These are phyloP conservation scores for Euclidia mi DNA, from an alignment of 2,888 invertebrate genomes.

Conservation along the genomic window DNA sequence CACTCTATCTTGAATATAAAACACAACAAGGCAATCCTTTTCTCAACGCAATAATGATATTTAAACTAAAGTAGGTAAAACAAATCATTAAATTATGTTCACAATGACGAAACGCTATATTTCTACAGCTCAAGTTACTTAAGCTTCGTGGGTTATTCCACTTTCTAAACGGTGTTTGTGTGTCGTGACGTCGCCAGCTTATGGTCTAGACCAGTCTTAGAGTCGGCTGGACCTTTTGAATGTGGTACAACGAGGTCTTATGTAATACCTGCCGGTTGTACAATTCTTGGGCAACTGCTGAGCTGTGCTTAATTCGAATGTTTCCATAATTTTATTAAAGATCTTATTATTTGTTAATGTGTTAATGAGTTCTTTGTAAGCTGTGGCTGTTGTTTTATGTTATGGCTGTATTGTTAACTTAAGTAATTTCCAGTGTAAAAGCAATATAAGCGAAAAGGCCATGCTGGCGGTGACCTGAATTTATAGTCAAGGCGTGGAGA, in stretches of 20 bases:
- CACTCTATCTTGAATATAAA: no score
- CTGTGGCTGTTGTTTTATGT: no score
- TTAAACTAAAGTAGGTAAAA: no score
- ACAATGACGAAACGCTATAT: slow-evolving; percentile 50
- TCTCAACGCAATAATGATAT: no score
- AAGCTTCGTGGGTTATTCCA: slow-evolving; percentile 33
- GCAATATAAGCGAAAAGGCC: no score
- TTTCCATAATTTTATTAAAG: slow-evolving; percentile 5
- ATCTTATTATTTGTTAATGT: no score
- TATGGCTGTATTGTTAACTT: no score
- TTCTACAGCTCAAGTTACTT: slow-evolving; percentile 8
- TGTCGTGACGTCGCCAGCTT: slow-evolving; percentile 51
- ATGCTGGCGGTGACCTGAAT: no score
- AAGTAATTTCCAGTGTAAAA: no score
- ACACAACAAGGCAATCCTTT: no score
- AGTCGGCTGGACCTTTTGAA: slow-evolving; percentile 27
- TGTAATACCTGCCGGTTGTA: slow-evolving; percentile 30
- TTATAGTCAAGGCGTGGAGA: no score
- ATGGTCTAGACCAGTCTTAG: slow-evolving; percentile 31
- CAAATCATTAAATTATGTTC: slow-evolving; percentile 27
- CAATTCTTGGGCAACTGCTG: slow-evolving; percentile 20
- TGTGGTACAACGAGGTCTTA: slow-evolving; percentile 31
- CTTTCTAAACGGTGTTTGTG: slow-evolving; percentile 53
- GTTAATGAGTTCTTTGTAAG: no score
- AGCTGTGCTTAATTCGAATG: background rate